Evolutionary conservation across 2,888 invertebrate species (phyloP).

Genomic region (Drosophila setosimentum): DNA sequence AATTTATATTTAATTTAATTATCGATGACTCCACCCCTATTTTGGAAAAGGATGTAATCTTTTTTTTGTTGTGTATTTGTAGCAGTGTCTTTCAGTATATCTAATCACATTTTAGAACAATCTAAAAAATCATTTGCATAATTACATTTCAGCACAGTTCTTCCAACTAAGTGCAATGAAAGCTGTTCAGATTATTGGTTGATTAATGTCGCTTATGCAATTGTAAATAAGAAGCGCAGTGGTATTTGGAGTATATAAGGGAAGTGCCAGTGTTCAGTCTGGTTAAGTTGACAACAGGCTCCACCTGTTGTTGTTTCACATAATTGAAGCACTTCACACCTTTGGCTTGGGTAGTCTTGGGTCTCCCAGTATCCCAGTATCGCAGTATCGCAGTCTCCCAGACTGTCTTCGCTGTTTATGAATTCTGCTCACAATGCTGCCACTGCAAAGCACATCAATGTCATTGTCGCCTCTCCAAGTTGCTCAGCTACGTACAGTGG

Average conservation of each 20-base stretch:
- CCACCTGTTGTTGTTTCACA: conserved; percentile 24
- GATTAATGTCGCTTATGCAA: not conserved
- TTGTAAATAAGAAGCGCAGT: conserved; percentile 22
- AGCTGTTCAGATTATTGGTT: not conserved
- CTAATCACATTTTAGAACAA: not conserved
- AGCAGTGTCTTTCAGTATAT: not conserved
- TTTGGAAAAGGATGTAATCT: not conserved
- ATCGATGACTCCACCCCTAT: not conserved
- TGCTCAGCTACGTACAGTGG: conserved; percentile 43
- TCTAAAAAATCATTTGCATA: not conserved
- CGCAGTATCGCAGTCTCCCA: conserved; percentile 30
- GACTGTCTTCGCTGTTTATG: conserved; percentile 67
- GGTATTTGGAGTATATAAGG: conserved; percentile 52
- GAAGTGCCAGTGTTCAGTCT: conserved; percentile 16
- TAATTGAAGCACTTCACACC: conserved; percentile 57
- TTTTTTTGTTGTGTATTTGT: accelerated
- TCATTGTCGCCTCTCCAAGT: conserved; percentile 72
- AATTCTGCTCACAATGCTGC: conserved; percentile 76
- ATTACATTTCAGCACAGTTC: not conserved
- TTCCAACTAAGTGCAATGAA: not conserved
- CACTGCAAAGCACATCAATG: conserved; percentile 55
- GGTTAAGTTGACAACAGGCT: conserved; percentile 46
- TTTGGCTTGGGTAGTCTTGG: conserved; percentile 27
- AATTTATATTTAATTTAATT: not conserved
- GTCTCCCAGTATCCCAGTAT: conserved; percentile 26